Evolutionary conservation across 2,888 invertebrate species (phyloP), one percentile per base, ranked within the genome.

Genomic region (Mimachlamys varia): DNA sequence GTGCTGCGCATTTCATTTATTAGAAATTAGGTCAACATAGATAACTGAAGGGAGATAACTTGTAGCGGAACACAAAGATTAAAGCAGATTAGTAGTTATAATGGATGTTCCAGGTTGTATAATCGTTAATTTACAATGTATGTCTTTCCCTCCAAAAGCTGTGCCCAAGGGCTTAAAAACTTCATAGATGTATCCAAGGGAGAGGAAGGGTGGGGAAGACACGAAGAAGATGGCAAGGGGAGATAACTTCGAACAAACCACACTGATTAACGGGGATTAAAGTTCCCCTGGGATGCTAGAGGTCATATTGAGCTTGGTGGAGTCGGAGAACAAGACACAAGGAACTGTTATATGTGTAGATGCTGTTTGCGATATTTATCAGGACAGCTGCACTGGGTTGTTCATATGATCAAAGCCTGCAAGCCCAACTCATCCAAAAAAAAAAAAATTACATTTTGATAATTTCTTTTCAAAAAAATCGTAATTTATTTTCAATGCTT

Each of bases 211-310:
- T 76, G 76, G 76, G 15, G 76, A 33, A 76, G 76, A 76, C 27
- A 12, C 33, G 76, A 76, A 15, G 76, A 62, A 27, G 76, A 76
- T 76, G 76, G 76, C 27, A 27, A 76, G 33, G 76, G 76, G 76
- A 76, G 76, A 76, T 76, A 76, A 76, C 15, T 27, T 33, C 1
- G 76, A 33, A 76, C 76, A 27, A 76, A 76, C 76, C 33, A 0
- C 76, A 76, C 22, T 76, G 76, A 76, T 76, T 33, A 76, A 76
- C 76, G 27, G 76, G 76, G 33, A 76, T 76, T 76, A 76, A 33
- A 33, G 33, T 76, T 33, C 76, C 33, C 76, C 33, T 76, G 76
- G 76, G 76, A 76, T 76, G 76, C 33, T 76, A 76, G 76, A 76
- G 76, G 76, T 76, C 33, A 12, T 76, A 76, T 76, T 76, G 76